Percentiles rank a stretch among this genome's conserved stretches.
Evolutionary conservation across 2,888 invertebrate genomes (phyloP).

Genomic region (Drosophila suboccidentalis): DNA sequence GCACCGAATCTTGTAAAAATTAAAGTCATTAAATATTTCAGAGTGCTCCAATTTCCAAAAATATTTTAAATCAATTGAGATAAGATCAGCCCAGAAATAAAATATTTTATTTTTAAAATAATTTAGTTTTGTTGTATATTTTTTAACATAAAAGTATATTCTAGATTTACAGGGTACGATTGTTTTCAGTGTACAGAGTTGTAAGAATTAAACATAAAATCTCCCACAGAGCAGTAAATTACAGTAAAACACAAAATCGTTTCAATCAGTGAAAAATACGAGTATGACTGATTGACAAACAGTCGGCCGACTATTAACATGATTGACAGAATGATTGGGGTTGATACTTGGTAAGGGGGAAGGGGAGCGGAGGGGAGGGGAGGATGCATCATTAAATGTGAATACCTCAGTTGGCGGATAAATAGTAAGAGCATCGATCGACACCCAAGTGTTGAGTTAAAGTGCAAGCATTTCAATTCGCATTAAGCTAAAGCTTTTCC

Average conservation of each 20-base stretch:
- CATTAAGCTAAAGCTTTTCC: conserved; percentile 65
- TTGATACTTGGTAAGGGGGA: neutral
- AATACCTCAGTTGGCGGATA: conserved; percentile 13
- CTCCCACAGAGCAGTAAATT: neutral
- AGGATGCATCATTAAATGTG: conserved; percentile 51
- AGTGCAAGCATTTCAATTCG: conserved; percentile 67
- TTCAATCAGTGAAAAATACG: conserved; percentile 5
- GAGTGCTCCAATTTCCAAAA: too few species aligned
- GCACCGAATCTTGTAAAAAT: too few species aligned
- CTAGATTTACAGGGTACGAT: too few species aligned
- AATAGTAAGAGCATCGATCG: conserved; percentile 13
- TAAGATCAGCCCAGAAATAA: too few species aligned
- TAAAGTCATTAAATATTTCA: too few species aligned
- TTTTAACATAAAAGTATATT: too few species aligned
- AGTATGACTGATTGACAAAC: conserved; percentile 34
- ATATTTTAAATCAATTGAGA: too few species aligned
- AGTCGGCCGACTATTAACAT: neutral
- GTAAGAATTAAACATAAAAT: neutral
- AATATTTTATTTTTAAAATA: too few species aligned
- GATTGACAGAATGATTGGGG: conserved; percentile 33
- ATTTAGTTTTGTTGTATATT: too few species aligned
- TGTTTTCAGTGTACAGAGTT: too few species aligned
- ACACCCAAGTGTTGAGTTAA: conserved; percentile 58
- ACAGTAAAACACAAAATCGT: neutral
- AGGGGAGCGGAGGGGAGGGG: neutral